These are phyloP conservation scores for Eublepharis macularius DNA, from an alignment of 2,113 vertebrate genomes.

Conservation along the genomic window DNA sequence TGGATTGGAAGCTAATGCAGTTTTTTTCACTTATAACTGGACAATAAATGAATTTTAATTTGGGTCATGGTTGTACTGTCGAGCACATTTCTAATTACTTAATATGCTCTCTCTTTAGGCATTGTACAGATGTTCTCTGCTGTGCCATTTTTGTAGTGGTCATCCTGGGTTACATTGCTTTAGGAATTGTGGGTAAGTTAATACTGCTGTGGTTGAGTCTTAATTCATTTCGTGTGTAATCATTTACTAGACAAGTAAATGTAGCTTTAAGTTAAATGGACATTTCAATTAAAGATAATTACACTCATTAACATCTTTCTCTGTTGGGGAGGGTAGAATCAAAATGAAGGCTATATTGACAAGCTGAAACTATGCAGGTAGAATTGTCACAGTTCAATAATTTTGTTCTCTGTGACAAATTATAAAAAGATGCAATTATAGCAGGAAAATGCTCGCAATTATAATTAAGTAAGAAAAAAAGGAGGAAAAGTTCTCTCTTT, in stretches of 20 bases:
- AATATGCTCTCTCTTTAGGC: conserved; percentile 74
- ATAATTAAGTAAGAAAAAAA: neutral
- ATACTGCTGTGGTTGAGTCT: conserved; percentile 3
- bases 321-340: conserved; percentile 11
- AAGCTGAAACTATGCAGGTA: neutral
- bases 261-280: conserved; percentile 21
- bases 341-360: conserved; percentile 14
- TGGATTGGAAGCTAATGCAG: neutral
- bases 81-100: conserved; percentile 25
- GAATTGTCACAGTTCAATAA: neutral
- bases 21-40: neutral
- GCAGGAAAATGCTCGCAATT: conserved; percentile 27
- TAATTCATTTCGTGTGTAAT: neutral
- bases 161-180: conserved; percentile 89
- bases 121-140: conserved; percentile 90
- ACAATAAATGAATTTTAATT: neutral
- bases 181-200: conserved; percentile 94
- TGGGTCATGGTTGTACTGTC: neutral
- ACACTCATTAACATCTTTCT: conserved; percentile 15
- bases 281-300: conserved; percentile 12
- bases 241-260: neutral
- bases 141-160: conserved; percentile 90
- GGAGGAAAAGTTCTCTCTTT: neutral
- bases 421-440: neutral
- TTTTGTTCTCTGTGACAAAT: conserved; percentile 9